Evolutionary conservation across 2,797 vertebrate species (phyloP), one percentile per base, ranked within the genome.

Genomic region (Enteromius unitaeniatus): DNA sequence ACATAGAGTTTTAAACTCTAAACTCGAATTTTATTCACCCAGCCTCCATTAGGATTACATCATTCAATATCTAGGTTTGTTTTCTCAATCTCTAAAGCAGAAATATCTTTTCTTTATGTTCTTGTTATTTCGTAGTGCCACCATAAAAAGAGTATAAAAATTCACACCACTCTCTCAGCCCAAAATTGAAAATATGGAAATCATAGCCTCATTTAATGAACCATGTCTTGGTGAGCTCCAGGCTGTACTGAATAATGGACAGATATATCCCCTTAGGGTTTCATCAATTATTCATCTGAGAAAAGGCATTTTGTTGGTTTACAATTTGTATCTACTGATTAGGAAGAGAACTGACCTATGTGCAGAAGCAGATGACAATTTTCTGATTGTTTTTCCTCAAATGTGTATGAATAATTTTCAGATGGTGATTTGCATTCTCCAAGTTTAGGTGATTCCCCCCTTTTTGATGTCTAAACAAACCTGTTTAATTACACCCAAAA

Each of bases 261-360:
- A 28, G 60, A 80, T 76, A 69, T 72, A 67, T 65, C 65, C 77
- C 70, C 69, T 85, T 26, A 7, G 83, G 75, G 83, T 75, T 84
- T 82, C 75, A 93, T 92, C 76, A 86, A 93, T 94, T 92, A 93
- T 93, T 92, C 87, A 94, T 83, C 53, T 89, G 34, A 7, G 64
- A 40, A 31, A 47, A 13, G 4, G 34, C 13, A 6, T 34, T 47
- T 14, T 47, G 42, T 45, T 84, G 74, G 51, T 83, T 62, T 83
- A 62, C 28, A 78, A 72, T 58, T 76, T 26, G 51, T 78, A 69
- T 83, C 28, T 87, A 70, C 87, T 34, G 49, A 17, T 37, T 62
- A 64, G n/a, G 15, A 55, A 26, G 60, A 78, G 31, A 82, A 84
- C 45, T 78, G 78, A 72, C 53, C 37, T 62, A 47, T 21, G 58